Evolutionary conservation across 2,113 vertebrate species (phyloP).

Genomic region (Isurus oxyrinchus): DNA sequence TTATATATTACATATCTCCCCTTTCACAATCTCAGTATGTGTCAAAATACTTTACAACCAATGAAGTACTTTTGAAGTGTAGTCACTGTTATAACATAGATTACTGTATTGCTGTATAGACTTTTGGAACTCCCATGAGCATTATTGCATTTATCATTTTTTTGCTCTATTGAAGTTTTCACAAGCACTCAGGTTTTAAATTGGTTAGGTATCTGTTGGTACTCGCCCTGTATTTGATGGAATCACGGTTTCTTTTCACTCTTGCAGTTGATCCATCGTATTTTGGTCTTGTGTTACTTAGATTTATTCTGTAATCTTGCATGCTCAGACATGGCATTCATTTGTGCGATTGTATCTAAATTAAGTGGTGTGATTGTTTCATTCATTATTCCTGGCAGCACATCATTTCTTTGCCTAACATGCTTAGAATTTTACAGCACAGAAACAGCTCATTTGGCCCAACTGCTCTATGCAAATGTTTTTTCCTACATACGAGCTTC

Average conservation of each 20-base stretch:
- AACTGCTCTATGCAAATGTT: background rate
- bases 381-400: background rate
- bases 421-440: background rate
- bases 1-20: background rate
- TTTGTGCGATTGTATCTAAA: background rate
- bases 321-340: background rate
- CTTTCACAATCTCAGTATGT: background rate
- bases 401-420: background rate
- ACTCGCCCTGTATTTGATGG: background rate
- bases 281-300: background rate
- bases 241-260: background rate
- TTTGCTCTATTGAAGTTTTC: background rate
- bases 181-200: background rate
- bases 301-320: background rate
- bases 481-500: background rate
- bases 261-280: background rate
- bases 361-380: constrained; percentile 3
- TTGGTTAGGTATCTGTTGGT: background rate
- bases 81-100: background rate
- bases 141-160: background rate
- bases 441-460: background rate
- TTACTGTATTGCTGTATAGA: background rate
- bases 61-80: background rate
- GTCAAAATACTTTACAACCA: background rate
- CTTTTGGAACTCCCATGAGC: background rate